phyloP scores from a whole-genome alignment of 2,888 invertebrate species.

The Lagria hirta region DNA sequence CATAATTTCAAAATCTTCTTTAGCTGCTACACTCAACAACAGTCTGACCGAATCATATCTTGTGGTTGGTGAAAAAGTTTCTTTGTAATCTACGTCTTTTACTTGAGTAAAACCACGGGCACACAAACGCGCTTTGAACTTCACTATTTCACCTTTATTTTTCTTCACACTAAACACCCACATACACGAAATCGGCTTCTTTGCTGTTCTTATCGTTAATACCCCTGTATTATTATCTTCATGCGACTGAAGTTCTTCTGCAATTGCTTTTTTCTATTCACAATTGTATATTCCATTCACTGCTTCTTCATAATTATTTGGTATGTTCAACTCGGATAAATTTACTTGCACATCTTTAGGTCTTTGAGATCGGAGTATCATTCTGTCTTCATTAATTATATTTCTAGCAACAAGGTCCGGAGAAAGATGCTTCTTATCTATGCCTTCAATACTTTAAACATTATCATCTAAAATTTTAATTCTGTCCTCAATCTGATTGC shows the following conservation, averaged over 20 bases:
- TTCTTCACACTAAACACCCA: constrained; percentile 29
- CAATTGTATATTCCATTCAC: constrained; percentile 18
- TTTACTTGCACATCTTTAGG: background rate
- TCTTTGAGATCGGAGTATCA: background rate
- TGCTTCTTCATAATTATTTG: constrained; percentile 27
- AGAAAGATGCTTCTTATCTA: background rate
- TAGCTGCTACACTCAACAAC: constrained; percentile 26
- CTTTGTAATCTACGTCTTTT: constrained; percentile 30
- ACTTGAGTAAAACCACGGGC: constrained; percentile 11
- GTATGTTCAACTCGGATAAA: background rate
- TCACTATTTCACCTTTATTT: constrained; percentile 4
- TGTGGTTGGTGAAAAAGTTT: constrained; percentile 31
- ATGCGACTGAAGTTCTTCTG: constrained; percentile 29
- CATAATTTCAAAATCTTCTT: constrained; percentile 18
- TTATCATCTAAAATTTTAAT: background rate
- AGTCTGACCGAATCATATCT: constrained; percentile 27
- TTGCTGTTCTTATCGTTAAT: constrained; percentile 19
- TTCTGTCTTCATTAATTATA: too few relatives aligned
- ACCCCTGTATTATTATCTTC: constrained; percentile 32
- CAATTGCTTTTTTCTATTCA: constrained; percentile 30
- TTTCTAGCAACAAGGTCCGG: background rate
- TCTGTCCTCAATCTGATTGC: background rate
- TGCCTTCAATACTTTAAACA: background rate
- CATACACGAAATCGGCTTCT: constrained; percentile 4
- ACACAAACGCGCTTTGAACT: constrained; percentile 3